phyloP scores from a whole-genome alignment of 2,113 vertebrate genomes.

The Oxyura jamaicensis region DNA sequence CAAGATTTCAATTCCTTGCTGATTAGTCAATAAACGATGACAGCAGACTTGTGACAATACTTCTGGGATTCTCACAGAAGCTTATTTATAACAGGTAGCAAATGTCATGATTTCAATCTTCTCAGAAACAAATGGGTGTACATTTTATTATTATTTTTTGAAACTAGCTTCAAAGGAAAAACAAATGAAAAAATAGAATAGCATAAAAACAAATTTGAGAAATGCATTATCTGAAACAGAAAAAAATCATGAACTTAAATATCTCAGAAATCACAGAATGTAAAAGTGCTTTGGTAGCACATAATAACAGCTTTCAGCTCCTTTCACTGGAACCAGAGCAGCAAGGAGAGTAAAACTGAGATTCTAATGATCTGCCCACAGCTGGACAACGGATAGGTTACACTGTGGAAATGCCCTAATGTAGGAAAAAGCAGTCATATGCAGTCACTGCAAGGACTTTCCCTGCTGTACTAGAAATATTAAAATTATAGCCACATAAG shows the following conservation, averaged over 20 bases:
- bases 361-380: background rate
- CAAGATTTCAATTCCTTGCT: conserved; percentile 92
- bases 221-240: background rate
- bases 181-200: background rate
- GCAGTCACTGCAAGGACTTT: background rate
- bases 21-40: conserved; percentile 82
- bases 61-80: conserved; percentile 23
- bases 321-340: background rate
- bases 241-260: background rate
- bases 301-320: background rate
- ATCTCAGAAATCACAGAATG: background rate
- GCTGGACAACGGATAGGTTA: background rate
- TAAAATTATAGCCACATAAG: background rate
- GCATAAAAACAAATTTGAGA: background rate
- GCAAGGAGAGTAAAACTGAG: background rate
- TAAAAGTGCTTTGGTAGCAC: background rate
- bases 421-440: background rate
- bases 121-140: conserved; percentile 2
- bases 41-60: conserved; percentile 48
- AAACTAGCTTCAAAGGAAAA: background rate
- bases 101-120: background rate
- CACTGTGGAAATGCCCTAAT: background rate
- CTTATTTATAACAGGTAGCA: conserved; percentile 44
- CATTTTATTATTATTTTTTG: background rate
- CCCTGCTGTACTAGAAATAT: background rate